Percentiles rank a stretch among this genome's conserved stretches.
Conservation (phyloP, 2,113 vertebrate genomes). For the Circaetus cinerascens region DNA sequence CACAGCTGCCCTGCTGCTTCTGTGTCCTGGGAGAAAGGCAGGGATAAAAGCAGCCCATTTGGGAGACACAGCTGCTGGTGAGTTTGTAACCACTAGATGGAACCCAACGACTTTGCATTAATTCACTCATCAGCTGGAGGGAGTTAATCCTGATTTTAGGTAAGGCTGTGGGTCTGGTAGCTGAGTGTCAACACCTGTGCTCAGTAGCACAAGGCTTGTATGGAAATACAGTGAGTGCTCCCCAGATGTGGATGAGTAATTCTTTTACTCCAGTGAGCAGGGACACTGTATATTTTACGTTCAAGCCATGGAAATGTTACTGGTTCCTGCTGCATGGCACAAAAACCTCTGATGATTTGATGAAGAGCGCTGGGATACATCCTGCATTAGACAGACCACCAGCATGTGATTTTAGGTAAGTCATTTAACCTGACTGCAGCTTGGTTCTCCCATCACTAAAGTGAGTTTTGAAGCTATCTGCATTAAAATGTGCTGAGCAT, state of each 20-base stretch:
- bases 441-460: background rate
- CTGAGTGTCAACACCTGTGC: background rate
- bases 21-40: no score
- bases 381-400: background rate
- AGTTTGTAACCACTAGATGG: constrained; percentile 34
- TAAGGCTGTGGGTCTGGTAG: background rate
- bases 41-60: background rate
- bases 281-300: background rate
- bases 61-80: background rate
- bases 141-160: background rate
- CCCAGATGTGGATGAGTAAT: background rate
- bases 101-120: background rate
- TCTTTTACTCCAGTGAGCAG: background rate
- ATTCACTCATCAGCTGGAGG: fast-evolving
- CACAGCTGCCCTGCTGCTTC: background rate
- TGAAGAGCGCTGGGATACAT: background rate
- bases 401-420: background rate
- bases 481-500: background rate
- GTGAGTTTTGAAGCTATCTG: background rate
- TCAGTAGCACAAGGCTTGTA: background rate
- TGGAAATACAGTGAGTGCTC: background rate
- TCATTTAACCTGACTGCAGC: background rate
- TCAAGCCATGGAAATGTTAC: background rate
- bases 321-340: background rate
- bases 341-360: background rate